Evolutionary conservation across 2,113 vertebrate species (phyloP), one percentile per base, ranked within the genome.

Genomic region (Callipepla squamata): DNA sequence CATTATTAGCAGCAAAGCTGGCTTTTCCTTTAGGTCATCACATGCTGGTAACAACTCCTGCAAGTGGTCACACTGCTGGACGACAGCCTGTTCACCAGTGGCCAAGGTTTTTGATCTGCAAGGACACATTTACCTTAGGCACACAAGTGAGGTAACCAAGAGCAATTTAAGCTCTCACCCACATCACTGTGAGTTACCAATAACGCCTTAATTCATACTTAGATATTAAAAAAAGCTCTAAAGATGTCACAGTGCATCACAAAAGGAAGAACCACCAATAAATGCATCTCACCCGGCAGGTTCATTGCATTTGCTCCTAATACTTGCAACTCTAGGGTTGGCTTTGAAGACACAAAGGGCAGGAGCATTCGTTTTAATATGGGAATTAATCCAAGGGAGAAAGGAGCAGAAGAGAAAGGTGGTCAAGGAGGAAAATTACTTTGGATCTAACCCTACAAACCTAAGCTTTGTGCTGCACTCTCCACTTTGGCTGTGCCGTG

Each of bases 341-440:
- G 53, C 74, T 90, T 76, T 75, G 90, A 89, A 92, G 77, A 61
- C 93, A 92, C 83, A 96, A 95, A 94, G 80, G 70, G 48, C 86
- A 84, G n/a, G 86, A 94, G 92, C 80, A 82, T 40, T 19, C 40
- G 34, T 48, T 95, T 80, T 72, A 36, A 84, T n/a, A 68, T 26
- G 89, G 74, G 91, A 94, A 87, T 93, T 89, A 91, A 89, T 90
- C 59, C 0, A 25, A 89, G 62, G 91, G 42, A 65, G 80, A 93
- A 87, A 73, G 82, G 50, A 87, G 66, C 28, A 76, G 57, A 79
- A 68, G 40, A 68, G 48, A 90, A 66, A 89, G 44, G 73, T 40
- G 73, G 47, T 89, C 92, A 76, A 77, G 84, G 81, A 94, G 94
- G 95, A 96, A 95, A 93, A 94, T 96, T 95, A 89, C 89, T 96